Evolutionary conservation across 2,888 invertebrate species (phyloP).

Genomic region (Laothoe populi): DNA sequence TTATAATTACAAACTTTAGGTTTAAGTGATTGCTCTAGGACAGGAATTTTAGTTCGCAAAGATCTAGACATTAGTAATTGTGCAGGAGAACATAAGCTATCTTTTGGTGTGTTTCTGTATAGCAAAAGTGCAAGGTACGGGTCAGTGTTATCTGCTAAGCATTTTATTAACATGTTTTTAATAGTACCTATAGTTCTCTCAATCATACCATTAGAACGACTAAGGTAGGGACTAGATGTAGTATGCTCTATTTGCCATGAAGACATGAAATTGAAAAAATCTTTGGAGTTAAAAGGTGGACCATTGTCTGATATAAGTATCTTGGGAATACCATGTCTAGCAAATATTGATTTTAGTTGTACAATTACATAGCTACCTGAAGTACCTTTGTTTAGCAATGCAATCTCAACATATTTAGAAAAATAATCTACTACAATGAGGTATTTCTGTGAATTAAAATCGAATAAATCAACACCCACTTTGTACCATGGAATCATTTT

Average conservation of each 20-base stretch:
- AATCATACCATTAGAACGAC: slow-evolving; percentile 25
- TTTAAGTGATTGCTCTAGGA: background rate
- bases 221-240: slow-evolving; percentile 26
- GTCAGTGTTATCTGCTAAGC: slow-evolving; percentile 20
- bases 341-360: slow-evolving; percentile 33
- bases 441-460: slow-evolving; percentile 31
- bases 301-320: slow-evolving; percentile 24
- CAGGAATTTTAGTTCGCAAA: background rate
- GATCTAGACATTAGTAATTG: slow-evolving; percentile 25
- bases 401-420: slow-evolving; percentile 28
- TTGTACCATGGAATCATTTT: slow-evolving; percentile 29
- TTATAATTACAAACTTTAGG: slow-evolving; percentile 15
- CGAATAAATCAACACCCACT: slow-evolving; percentile 34
- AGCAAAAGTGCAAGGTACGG: slow-evolving; percentile 23
- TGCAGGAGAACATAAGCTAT: slow-evolving; percentile 22
- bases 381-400: background rate
- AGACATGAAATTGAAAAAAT: background rate
- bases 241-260: slow-evolving; percentile 25
- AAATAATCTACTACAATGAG: slow-evolving; percentile 33
- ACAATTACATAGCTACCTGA: background rate
- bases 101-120: slow-evolving; percentile 27
- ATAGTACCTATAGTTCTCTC: slow-evolving; percentile 23
- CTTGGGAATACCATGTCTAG: slow-evolving; percentile 30
- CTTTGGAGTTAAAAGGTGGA: slow-evolving; percentile 27
- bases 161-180: slow-evolving; percentile 26